Conservation (phyloP, 2,113 vertebrate genomes). For the Hemibagrus wyckioides region DNA sequence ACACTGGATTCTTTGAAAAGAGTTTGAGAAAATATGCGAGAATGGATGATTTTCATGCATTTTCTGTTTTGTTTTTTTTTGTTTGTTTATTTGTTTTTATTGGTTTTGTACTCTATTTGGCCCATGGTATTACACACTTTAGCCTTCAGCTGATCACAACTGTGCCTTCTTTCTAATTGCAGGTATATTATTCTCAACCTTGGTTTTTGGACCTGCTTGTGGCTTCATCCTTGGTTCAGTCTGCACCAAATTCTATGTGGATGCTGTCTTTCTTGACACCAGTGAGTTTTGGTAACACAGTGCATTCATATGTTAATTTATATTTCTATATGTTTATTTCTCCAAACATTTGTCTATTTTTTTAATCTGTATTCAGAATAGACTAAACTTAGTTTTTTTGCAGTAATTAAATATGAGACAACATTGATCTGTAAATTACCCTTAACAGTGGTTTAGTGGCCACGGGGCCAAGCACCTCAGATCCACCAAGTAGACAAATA, state of each 20-base stretch:
- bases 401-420: background rate
- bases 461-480: too few relatives aligned
- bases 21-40: background rate
- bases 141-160: background rate
- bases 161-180: constrained; percentile 58
- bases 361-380: background rate
- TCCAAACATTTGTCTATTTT: background rate
- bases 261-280: constrained; percentile 92
- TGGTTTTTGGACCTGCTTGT: constrained; percentile 97
- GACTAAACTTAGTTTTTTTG: background rate
- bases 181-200: constrained; percentile 97
- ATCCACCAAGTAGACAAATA: too few relatives aligned
- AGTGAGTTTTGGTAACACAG: constrained; percentile 83
- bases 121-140: background rate
- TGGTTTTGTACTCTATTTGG: background rate
- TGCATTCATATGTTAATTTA: too few relatives aligned
- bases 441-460: too few relatives aligned
- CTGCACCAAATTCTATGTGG: constrained; percentile 98
- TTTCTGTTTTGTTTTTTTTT: background rate
- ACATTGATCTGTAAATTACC: too few relatives aligned
- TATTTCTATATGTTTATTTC: background rate
- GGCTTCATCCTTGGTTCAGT: constrained; percentile 98
- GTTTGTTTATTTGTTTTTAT: background rate
- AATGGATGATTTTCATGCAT: background rate
- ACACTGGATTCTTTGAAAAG: background rate